Evolutionary conservation across 2,797 vertebrate genomes (phyloP), one percentile per base, ranked within the genome.

Genomic region (Spondyliosoma cantharus): DNA sequence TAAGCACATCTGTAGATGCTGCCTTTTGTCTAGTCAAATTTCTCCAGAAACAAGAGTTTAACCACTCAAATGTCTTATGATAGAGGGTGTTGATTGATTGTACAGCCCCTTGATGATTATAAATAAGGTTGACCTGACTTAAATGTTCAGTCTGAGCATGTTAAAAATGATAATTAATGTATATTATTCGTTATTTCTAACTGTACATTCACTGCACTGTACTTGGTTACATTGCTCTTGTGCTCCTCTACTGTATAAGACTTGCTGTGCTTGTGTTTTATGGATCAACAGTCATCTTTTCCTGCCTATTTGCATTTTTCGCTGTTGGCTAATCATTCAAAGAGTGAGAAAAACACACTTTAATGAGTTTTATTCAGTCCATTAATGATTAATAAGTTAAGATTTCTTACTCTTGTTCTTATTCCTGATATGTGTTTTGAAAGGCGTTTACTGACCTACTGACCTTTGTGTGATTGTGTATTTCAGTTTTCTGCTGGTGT

Each of bases 401-500:
- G 37, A 37, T 48, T 53, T 74, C 20, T 56, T 46, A 50, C 65
- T 50, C 74, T 37, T 37, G 52, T 57, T 72, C 17, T 56, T 50
- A 50, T 67, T 50, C 72, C 4, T 62, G 29, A 48, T 45, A 46
- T 58, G 42, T 82, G 15, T 67, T 59, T 79, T 49, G 1, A 59
- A 43, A 46, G 29, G 9, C 80, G 45, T 76, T 22, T 14, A 48
- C 11, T 74, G 70, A 86, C 61, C 15, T 54, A 48, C 11, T 74
- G 70, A 86, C 61, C 15, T 58, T 27, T 52, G 16, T 76, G 65
- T 71, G 17, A 20, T n/a, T 80, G 13, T 81, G 53, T 86, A 43
- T 71, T 96, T 71, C 96, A 99, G 98, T 95, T 99, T 99, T 91
- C 90, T 99, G 89, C 96, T 99, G 19, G 98, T 99, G 90, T 98